A percentile compares a stretch with the other conserved stretches of the same genome.
Conservation (phyloP, 2,888 invertebrate species). For the Plagodis pulveraria region DNA sequence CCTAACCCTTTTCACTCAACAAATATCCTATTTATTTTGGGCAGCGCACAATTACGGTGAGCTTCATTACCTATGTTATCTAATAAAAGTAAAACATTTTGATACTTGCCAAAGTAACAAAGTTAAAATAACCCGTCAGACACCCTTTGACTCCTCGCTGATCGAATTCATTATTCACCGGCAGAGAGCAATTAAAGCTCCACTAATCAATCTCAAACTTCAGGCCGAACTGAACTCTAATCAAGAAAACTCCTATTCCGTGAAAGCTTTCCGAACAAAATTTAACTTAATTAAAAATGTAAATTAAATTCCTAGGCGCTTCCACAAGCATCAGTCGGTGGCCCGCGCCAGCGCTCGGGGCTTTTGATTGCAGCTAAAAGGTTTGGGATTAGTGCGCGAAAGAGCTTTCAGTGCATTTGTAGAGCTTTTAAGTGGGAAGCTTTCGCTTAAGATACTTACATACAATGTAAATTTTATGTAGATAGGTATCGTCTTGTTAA, state of each 20-base stretch:
- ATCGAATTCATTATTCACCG: conserved; percentile 84
- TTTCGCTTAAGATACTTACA: conserved; percentile 85
- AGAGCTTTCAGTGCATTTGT: conserved; percentile 86
- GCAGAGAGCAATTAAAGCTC: conserved; percentile 82
- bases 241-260: conserved; percentile 85
- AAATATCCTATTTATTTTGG: conserved; percentile 7
- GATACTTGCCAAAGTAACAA: conserved; percentile 34
- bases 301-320: conserved; percentile 85
- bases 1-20: conserved; percentile 27
- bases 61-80: conserved; percentile 13
- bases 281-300: conserved; percentile 86
- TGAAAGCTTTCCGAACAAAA: conserved; percentile 85
- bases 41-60: conserved; percentile 8
- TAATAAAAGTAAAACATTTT: conserved; percentile 6
- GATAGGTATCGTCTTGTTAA: conserved; percentile 48
- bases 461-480: conserved; percentile 83
- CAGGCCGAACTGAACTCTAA: conserved; percentile 83
- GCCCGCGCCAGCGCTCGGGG: conserved; percentile 71
- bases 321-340: conserved; percentile 81
- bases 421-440: conserved; percentile 86
- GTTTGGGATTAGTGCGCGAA: conserved; percentile 85
- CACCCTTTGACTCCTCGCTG: conserved; percentile 72
- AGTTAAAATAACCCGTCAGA: conserved; percentile 66
- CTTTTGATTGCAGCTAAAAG: conserved; percentile 86
- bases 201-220: conserved; percentile 85